These are phyloP conservation scores for Prionchulus punctatus DNA, from an alignment of 2,888 invertebrate species.

Conservation along the genomic window DNA sequence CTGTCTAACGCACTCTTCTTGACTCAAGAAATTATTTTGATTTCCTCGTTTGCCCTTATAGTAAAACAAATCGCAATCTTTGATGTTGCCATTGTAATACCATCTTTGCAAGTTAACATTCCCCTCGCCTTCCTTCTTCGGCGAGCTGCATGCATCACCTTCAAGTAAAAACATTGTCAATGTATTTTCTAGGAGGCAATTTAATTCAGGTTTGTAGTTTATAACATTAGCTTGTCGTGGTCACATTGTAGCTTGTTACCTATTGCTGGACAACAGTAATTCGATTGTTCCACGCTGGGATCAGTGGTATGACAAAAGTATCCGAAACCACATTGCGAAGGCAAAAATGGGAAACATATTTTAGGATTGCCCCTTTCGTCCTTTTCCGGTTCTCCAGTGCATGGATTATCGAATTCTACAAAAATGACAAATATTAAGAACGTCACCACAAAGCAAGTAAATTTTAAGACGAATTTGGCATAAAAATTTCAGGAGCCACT, in stretches of 20 bases:
- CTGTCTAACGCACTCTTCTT: conserved; percentile 19
- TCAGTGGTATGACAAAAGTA: not conserved
- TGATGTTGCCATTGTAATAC: conserved; percentile 4
- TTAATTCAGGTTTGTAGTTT: too few relatives aligned
- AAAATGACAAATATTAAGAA: not conserved
- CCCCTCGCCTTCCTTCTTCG: conserved; percentile 4
- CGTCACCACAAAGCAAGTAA: not conserved
- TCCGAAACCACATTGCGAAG: not conserved
- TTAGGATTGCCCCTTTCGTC: not conserved
- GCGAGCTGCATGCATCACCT: conserved; percentile 25
- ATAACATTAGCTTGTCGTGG: too few relatives aligned
- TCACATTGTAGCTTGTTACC: too few relatives aligned
- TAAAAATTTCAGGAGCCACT: too few relatives aligned
- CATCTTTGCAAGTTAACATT: not conserved
- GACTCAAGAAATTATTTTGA: conserved; percentile 27
- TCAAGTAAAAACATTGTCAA: not conserved
- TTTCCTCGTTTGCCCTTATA: conserved; percentile 19
- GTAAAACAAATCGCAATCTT: conserved; percentile 7
- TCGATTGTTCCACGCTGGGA: not conserved
- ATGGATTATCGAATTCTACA: conserved; percentile 9
- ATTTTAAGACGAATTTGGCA: too few relatives aligned
- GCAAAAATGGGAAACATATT: not conserved
- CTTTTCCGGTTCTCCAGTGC: conserved; percentile 5
- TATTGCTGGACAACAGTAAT: not conserved
- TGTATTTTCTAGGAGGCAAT: not conserved